Percentiles rank a stretch among this genome's conserved stretches.
phyloP scores from a whole-genome alignment of 2,113 vertebrate genomes.

The Candoia aspera region DNA sequence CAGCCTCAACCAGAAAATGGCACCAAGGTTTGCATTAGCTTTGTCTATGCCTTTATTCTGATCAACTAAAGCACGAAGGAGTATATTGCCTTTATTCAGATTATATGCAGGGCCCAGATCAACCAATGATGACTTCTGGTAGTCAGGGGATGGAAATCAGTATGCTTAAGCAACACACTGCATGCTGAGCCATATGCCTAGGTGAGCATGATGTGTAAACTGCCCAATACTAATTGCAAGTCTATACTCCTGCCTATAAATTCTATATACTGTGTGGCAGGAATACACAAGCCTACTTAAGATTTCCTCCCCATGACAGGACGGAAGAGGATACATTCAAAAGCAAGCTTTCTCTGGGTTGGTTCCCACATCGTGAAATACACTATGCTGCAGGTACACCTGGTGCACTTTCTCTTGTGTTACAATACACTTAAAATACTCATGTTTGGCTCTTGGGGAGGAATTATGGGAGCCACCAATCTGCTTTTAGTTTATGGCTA shows the following conservation, averaged over 20 bases:
- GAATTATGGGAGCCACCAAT: neutral
- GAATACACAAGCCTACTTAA: neutral
- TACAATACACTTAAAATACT: neutral
- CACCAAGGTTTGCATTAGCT: neutral
- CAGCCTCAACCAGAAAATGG: neutral
- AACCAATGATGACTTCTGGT: neutral
- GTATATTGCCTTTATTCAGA: too few species aligned
- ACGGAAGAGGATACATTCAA: neutral
- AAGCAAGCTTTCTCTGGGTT: neutral
- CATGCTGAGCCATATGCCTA: neutral
- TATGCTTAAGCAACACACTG: neutral
- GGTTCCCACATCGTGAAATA: neutral
- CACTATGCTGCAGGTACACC: neutral
- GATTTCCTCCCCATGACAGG: neutral
- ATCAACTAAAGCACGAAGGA: neutral
- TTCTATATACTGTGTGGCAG: neutral
- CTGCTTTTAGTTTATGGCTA: neutral
- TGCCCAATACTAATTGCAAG: neutral
- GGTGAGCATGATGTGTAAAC: neutral
- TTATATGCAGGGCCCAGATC: neutral
- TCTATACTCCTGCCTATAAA: neutral
- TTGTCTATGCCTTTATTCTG: neutral
- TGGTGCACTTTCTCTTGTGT: neutral
- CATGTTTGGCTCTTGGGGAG: neutral
- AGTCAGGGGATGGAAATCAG: neutral